Base-by-base conservation (phyloP, 2,113 vertebrate species). In the Microtus oregoni region DNA sequence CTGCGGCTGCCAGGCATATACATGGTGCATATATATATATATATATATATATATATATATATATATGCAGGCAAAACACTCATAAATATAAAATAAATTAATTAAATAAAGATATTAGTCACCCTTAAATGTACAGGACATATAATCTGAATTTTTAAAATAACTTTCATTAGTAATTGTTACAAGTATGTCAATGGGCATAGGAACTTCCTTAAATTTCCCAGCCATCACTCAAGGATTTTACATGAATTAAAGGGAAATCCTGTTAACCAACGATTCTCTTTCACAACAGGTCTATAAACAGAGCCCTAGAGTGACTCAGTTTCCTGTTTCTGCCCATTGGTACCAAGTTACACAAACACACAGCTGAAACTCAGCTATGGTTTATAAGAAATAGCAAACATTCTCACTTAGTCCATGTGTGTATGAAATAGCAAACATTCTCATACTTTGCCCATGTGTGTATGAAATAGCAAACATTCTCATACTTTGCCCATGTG, bases 281-380 rank as follows among this genome's bases (percentile, higher is more conserved):
- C 81, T 68, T 85, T 92, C 94, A 96, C 82, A 95, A 91, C 86
- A 73, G 81, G 90, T 72, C 82, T 92, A 91, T 92, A 89, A 92
- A 95, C 85, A 88, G 50, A 90, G 78, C 15, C 47, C 92, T 63
- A 17, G 19, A 67, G 38, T 72, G 88, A n/a, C 3, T 50, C 91
- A 88, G 58, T 94, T 97, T 97, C 97, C 92, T 90, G 85, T 95
- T 96, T 88, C 90, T 52, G 81, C 35, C 12, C 52, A 68, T 82
- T 77, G 79, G n/a, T 72, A 72, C n/a, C 81, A 86, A 89, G 72
- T 88, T 81, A 90, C 26, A 96, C 72, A 95, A 89, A 70, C 88
- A 89, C 32, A 91, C 58, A 88, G 85, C 22, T 55, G 22, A 83
- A 91, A 63, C 10, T 63, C 4, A 0, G 58, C 38, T 91, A 28